These are phyloP conservation scores for Rhynchonycteris naso DNA, from an alignment of 2,797 vertebrate species.

Conservation along the genomic window DNA sequence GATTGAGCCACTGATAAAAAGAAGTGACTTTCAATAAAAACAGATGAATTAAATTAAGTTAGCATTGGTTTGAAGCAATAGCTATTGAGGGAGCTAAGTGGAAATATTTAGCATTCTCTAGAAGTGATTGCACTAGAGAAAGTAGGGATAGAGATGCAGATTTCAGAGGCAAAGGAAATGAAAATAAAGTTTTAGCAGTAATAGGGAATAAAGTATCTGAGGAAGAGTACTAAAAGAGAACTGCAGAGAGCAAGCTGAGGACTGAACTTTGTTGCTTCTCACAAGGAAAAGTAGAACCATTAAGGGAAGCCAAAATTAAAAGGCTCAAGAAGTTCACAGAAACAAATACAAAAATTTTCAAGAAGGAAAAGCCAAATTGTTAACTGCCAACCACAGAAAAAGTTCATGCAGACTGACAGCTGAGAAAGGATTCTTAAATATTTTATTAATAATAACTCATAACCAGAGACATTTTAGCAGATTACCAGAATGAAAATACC, in stretches of 20 bases:
- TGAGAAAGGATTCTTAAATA: background rate
- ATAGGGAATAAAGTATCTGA: background rate
- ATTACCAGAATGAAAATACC: slow-evolving; percentile 5
- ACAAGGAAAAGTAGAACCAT: background rate
- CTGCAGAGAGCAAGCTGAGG: background rate
- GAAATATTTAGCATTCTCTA: background rate
- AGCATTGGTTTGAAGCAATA: background rate
- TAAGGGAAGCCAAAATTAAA: background rate
- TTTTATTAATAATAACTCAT: background rate
- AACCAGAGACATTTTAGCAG: background rate
- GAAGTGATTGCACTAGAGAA: background rate
- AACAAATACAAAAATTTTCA: background rate
- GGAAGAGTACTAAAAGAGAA: background rate
- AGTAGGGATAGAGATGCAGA: background rate
- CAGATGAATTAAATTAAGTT: background rate
- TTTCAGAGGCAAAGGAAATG: background rate
- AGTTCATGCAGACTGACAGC: background rate
- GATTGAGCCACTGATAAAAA: background rate
- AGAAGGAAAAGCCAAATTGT: background rate
- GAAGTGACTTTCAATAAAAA: background rate
- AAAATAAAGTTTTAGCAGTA: background rate
- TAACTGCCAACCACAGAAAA: background rate
- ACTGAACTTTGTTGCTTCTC: background rate
- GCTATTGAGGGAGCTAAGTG: background rate
- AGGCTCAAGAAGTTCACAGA: background rate